Conservation (phyloP, 2,113 vertebrate genomes). For the Plecotus auritus region DNA sequence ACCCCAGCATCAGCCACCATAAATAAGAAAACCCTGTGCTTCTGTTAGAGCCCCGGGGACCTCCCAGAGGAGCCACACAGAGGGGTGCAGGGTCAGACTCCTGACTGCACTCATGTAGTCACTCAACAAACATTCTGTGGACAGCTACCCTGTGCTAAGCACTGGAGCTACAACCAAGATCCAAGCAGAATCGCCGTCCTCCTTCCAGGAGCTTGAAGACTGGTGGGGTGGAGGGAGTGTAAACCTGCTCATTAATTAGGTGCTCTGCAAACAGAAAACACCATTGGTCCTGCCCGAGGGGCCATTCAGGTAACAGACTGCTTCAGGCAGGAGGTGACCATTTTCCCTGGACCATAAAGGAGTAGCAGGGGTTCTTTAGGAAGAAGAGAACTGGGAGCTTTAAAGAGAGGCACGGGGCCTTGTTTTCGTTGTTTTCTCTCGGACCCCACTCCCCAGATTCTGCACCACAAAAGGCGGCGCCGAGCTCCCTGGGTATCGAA, state of each 20-base stretch:
- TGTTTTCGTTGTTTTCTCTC: not conserved
- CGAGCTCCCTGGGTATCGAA: not conserved
- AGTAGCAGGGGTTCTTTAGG: not conserved
- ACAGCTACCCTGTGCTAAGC: not conserved
- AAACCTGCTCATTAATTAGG: not conserved
- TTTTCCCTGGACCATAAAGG: not conserved
- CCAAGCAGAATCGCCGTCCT: not conserved
- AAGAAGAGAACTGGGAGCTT: not conserved
- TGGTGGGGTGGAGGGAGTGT: rapidly evolving
- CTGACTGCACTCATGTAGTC: not conserved
- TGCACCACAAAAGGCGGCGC: not conserved
- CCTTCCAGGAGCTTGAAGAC: not conserved
- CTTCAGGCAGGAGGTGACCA: not conserved
- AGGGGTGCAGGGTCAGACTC: not conserved
- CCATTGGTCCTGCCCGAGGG: not conserved
- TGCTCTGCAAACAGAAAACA: not conserved
- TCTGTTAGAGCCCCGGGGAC: not conserved
- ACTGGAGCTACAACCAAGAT: not conserved
- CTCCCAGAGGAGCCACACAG: not conserved
- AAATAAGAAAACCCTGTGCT: not conserved
- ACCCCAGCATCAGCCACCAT: not conserved
- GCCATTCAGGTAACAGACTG: not conserved
- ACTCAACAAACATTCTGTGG: not conserved
- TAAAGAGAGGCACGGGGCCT: not conserved
- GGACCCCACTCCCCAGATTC: not conserved